phyloP scores from a whole-genome alignment of 2,888 invertebrate species.

The Cerastis rubricosa region DNA sequence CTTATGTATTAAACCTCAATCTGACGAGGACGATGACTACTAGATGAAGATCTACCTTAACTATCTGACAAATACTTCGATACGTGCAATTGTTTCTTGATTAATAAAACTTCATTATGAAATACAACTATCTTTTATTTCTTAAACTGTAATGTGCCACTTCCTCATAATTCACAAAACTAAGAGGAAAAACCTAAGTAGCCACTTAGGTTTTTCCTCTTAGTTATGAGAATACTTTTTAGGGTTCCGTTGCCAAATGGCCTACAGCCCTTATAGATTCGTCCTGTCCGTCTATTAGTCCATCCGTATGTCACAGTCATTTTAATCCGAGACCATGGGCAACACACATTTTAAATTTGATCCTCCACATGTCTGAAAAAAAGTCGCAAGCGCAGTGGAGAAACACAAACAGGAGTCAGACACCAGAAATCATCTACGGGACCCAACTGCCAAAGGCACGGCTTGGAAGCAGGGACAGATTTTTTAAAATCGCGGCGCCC shows the following conservation, averaged over 20 bases:
- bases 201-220: neutral
- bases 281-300: too few species aligned
- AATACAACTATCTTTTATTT: constrained; percentile 10
- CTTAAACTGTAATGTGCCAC: neutral
- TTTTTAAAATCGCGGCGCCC: neutral
- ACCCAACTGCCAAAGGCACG: neutral
- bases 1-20: constrained; percentile 65
- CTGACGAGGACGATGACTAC: neutral
- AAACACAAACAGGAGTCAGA: neutral
- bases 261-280: neutral
- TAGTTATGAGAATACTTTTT: neutral
- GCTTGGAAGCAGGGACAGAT: neutral
- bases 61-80: neutral
- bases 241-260: neutral
- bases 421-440: neutral
- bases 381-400: too few species aligned
- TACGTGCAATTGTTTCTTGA: constrained; percentile 8
- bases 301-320: too few species aligned
- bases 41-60: neutral
- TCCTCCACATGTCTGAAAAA: too few species aligned
- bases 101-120: constrained; percentile 33
- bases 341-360: neutral
- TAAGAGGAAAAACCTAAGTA: too few species aligned
- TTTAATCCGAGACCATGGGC: neutral
- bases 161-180: neutral